phyloP scores from a whole-genome alignment of 2,888 invertebrate species.

The Caenorhabditis sinica region DNA sequence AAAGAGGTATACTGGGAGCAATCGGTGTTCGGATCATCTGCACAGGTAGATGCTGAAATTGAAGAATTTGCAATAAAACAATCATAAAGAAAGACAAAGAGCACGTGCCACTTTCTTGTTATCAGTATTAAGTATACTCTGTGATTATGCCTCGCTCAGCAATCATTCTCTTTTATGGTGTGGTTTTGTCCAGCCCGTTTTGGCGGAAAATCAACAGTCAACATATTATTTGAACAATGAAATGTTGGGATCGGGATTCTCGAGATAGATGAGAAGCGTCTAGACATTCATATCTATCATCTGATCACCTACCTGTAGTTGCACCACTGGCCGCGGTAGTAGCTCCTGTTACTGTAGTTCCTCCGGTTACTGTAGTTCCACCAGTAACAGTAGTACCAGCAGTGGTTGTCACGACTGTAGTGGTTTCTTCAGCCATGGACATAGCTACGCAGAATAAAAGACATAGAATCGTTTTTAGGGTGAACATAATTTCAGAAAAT shows the following conservation, averaged over 20 bases:
- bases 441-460: neutral
- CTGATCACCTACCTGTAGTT: conserved; percentile 47
- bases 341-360: neutral
- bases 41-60: conserved; percentile 52
- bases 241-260: neutral
- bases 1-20: conserved; percentile 44
- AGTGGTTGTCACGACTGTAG: conserved; percentile 14
- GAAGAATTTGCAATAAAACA: neutral
- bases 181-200: neutral
- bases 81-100: conserved; percentile 19
- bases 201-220: conserved; percentile 34
- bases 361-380: conserved; percentile 31
- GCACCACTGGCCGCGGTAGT: conserved; percentile 16
- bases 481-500: neutral
- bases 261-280: neutral
- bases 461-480: neutral
- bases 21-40: conserved; percentile 63
- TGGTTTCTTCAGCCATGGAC: neutral
- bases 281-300: too few relatives aligned
- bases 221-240: neutral
- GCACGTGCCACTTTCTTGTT: conserved; percentile 28
- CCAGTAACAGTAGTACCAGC: conserved; percentile 15
- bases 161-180: conserved; percentile 39
- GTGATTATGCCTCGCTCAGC: conserved; percentile 29
- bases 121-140: conserved; percentile 13